phyloP scores from a whole-genome alignment of 2,888 invertebrate species.

The Ditula angustiorana region DNA sequence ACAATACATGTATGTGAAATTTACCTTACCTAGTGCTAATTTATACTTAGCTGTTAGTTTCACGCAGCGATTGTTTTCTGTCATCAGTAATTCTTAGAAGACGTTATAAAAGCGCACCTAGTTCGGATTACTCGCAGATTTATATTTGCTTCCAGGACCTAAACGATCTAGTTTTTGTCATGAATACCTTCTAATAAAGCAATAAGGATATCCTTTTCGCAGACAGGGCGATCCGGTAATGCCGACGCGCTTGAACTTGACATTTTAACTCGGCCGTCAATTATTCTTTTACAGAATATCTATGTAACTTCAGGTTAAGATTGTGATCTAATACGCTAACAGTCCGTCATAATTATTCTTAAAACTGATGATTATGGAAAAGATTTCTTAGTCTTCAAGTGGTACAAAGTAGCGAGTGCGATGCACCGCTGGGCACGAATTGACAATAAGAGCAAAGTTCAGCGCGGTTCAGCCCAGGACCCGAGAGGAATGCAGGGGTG shows the following conservation, averaged over 20 bases:
- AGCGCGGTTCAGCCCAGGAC: conserved; percentile 76
- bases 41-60: background rate
- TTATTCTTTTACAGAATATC: background rate
- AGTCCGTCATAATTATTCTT: background rate
- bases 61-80: background rate
- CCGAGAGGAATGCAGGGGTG: conserved; percentile 78
- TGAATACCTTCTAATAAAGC: background rate
- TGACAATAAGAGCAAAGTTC: conserved; percentile 85
- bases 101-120: background rate
- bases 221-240: conserved; percentile 1
- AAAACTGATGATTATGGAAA: conserved; percentile 14
- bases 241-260: conserved; percentile 1
- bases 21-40: too few species aligned
- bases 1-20: too few species aligned
- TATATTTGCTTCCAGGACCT: conserved; percentile 23
- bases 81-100: background rate
- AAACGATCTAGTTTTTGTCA: conserved; percentile 18
- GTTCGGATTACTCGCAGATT: conserved; percentile 12
- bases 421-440: conserved; percentile 80
- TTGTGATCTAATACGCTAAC: background rate
- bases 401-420: conserved; percentile 64
- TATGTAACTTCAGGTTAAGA: background rate
- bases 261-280: conserved; percentile 8
- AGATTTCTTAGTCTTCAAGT: conserved; percentile 58
- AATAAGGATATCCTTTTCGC: conserved; percentile 9